Evolutionary conservation across 1,140 invertebrate genomes (phyloP).

Genomic region (Drosophila busckii): DNA sequence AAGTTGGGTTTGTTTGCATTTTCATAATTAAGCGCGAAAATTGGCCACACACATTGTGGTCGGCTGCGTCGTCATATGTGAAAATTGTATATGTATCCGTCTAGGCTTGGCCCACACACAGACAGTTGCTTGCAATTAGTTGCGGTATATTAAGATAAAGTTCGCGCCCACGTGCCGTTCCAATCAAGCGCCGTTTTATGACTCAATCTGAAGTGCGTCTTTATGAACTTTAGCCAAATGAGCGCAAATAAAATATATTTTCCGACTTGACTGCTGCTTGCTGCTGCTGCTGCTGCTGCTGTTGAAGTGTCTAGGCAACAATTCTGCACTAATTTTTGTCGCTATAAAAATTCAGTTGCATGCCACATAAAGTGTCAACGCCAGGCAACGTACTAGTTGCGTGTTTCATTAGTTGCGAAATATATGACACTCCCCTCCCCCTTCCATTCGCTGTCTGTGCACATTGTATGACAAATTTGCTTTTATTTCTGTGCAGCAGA

Average conservation of each 20-base stretch:
- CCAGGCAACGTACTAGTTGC: conserved; percentile 41
- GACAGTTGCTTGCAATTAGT: conserved; percentile 53
- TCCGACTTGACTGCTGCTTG: no score
- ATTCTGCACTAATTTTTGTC: conserved; percentile 65
- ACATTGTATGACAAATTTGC: conserved; percentile 62
- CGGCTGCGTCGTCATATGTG: not conserved
- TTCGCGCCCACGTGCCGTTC: conserved; percentile 48
- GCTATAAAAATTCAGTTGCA: conserved; percentile 71
- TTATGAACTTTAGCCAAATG: conserved; percentile 37
- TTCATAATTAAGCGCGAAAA: conserved; percentile 73
- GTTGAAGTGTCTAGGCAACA: conserved; percentile 27
- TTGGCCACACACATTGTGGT: conserved; percentile 37
- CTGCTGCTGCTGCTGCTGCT: no score
- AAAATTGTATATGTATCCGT: not conserved
- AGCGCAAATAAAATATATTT: no score
- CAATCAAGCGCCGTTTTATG: conserved; percentile 71
- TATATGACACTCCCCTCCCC: conserved; percentile 40
- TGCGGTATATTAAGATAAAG: conserved; percentile 28
- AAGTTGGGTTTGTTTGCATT: conserved; percentile 28
- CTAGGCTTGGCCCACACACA: conserved; percentile 39
- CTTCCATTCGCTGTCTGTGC: conserved; percentile 1
- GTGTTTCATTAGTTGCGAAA: conserved; percentile 71
- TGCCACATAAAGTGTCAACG: conserved; percentile 68
- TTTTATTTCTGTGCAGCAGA: conserved; percentile 57
- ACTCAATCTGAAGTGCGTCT: conserved; percentile 55